Conservation (phyloP, 23 tunicate species). For the Oikopleura albicans region DNA sequence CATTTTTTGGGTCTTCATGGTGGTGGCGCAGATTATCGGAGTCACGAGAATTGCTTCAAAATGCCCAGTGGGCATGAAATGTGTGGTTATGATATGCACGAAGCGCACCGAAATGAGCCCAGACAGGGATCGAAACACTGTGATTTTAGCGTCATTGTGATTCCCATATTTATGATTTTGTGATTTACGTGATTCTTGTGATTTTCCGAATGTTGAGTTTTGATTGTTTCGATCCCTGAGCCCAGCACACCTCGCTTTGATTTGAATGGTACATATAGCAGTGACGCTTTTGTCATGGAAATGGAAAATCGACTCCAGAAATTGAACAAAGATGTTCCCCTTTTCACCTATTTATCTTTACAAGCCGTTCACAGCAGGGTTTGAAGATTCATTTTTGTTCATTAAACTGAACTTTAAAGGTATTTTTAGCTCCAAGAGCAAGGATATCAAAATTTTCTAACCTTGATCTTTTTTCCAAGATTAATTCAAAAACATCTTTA, state of each 20-base stretch:
- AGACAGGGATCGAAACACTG: not conserved
- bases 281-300: not conserved
- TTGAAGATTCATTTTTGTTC: not conserved
- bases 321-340: not conserved
- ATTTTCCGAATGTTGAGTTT: no score
- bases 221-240: no score
- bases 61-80: not conserved
- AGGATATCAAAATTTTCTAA: no score
- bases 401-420: not conserved
- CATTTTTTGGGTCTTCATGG: not conserved
- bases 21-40: not conserved
- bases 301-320: not conserved
- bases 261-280: not conserved
- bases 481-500: no score
- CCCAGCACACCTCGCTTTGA: no score
- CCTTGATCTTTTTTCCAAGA: no score
- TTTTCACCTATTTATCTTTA: not conserved
- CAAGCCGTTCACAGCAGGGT: not conserved
- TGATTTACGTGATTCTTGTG: no score
- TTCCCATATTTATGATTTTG: no score
- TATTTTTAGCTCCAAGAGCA: not conserved
- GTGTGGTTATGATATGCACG: constrained; percentile 6
- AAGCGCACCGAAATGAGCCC: not conserved
- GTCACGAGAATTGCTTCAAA: not conserved
- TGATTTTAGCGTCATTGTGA: no score